phyloP scores from a whole-genome alignment of 2,797 vertebrate species.

The Knipowitschia caucasica region DNA sequence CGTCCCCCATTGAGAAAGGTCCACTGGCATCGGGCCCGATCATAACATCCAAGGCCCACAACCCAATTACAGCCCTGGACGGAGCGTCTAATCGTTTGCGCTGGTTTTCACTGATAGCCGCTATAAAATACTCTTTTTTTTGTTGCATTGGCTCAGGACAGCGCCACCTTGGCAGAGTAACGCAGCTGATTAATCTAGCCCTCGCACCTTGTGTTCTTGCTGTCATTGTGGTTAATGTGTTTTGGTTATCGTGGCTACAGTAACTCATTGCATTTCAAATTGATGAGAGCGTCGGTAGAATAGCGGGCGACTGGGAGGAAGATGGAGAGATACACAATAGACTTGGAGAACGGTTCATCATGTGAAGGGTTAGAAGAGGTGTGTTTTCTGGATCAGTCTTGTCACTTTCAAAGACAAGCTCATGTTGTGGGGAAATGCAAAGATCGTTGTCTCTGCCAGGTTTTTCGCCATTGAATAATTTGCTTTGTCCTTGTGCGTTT shows the following conservation, averaged over 20 bases:
- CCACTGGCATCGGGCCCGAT: conserved; percentile 4
- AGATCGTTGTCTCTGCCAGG: background rate
- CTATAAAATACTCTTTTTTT: conserved; percentile 24
- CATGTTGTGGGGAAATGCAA: background rate
- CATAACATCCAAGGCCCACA: conserved; percentile 31
- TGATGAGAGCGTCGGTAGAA: conserved; percentile 31
- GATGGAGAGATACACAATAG: conserved; percentile 9
- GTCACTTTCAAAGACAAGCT: conserved; percentile 11
- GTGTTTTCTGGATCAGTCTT: conserved; percentile 17
- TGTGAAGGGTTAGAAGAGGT: background rate
- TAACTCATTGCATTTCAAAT: conserved; percentile 42
- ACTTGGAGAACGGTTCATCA: background rate
- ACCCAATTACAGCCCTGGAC: conserved; percentile 35
- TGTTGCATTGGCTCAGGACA: conserved; percentile 28
- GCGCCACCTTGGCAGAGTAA: conserved; percentile 48
- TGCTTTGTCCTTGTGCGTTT: background rate
- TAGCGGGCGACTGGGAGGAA: background rate
- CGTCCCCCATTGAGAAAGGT: conserved; percentile 14
- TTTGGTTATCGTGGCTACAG: conserved; percentile 49
- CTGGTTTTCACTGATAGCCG: conserved; percentile 27
- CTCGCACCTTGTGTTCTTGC: conserved; percentile 40
- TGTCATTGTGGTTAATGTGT: conserved; percentile 61
- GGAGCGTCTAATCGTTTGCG: conserved; percentile 25
- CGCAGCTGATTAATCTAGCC: conserved; percentile 48
- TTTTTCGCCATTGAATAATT: background rate